Conservation (phyloP, 2,113 vertebrate genomes). For the Polypterus bichir region DNA sequence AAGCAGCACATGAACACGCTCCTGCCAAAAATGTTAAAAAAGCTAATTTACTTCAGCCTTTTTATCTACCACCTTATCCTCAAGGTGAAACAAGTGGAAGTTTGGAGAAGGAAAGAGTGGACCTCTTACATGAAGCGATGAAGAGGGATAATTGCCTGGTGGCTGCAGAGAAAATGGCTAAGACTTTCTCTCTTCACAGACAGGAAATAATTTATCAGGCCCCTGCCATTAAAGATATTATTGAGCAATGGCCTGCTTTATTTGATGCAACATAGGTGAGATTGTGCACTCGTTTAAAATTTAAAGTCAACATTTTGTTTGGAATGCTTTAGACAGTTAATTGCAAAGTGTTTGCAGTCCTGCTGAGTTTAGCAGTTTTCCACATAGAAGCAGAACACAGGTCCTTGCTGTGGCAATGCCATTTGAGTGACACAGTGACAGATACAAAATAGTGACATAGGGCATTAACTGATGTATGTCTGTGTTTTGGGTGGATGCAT, state of each 20-base stretch:
- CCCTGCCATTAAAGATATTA: constrained; percentile 17
- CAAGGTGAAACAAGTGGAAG: constrained; percentile 17
- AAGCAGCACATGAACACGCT: constrained; percentile 10
- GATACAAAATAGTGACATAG: no score
- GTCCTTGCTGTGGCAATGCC: no score
- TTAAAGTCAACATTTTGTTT: no score
- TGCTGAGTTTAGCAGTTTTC: no score
- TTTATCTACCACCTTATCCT: constrained; percentile 20
- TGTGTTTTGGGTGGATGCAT: no score
- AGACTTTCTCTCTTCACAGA: constrained; percentile 18
- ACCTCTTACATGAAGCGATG: constrained; percentile 20
- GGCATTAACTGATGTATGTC: no score
- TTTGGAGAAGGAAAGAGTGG: constrained; percentile 18
- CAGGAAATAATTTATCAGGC: constrained; percentile 11
- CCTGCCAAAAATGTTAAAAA: constrained; percentile 23
- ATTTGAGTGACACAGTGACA: no score
- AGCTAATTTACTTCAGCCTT: constrained; percentile 13
- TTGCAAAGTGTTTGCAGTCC: no score
- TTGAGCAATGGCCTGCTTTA: constrained; percentile 22
- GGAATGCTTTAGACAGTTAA: no score
- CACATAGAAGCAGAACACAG: no score
- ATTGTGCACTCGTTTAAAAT: no score
- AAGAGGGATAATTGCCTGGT: constrained; percentile 19
- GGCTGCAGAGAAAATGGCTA: constrained; percentile 21
- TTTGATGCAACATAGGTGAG: constrained; percentile 20